Conservation (phyloP, 1,140 invertebrate genomes). For the Trachymyrmex septentrionalis region DNA sequence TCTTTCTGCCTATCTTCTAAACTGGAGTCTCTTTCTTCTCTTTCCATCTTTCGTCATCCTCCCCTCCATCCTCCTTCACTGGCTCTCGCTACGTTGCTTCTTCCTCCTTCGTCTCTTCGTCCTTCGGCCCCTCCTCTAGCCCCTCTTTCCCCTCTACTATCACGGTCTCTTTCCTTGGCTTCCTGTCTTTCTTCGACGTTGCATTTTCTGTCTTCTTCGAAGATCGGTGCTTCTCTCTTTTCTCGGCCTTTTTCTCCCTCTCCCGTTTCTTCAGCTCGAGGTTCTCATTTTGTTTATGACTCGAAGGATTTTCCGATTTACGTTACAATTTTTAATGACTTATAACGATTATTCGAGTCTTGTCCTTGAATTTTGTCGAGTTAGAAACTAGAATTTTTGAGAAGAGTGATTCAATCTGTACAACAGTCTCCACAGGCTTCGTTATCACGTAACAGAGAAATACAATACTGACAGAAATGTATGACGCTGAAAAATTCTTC, state of each 20-base stretch:
- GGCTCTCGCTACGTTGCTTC: conserved; percentile 53
- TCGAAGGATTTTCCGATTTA: neutral
- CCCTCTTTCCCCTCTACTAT: neutral
- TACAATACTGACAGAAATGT: neutral
- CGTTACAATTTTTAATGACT: neutral
- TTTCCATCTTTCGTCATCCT: conserved; percentile 34
- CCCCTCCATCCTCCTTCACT: conserved; percentile 17
- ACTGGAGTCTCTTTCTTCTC: conserved; percentile 42
- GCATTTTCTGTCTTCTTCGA: conserved; percentile 29
- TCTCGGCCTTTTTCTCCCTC: conserved; percentile 13
- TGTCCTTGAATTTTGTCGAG: neutral
- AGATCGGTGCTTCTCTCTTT: conserved; percentile 51
- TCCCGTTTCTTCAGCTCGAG: conserved; percentile 7
- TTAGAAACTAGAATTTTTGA: neutral
- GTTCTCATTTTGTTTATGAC: conserved; percentile 75
- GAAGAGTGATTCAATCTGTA: neutral
- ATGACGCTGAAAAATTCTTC: neutral
- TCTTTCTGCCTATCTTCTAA: conserved; percentile 63
- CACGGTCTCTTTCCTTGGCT: conserved; percentile 30
- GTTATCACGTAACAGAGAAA: conserved; percentile 32
- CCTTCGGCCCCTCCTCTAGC: neutral
- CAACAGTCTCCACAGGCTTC: neutral
- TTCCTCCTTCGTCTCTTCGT: conserved; percentile 51
- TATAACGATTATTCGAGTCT: neutral
- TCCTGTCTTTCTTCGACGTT: conserved; percentile 28